phyloP scores from a whole-genome alignment of 2,797 vertebrate species.

The Nothura maculosa region DNA sequence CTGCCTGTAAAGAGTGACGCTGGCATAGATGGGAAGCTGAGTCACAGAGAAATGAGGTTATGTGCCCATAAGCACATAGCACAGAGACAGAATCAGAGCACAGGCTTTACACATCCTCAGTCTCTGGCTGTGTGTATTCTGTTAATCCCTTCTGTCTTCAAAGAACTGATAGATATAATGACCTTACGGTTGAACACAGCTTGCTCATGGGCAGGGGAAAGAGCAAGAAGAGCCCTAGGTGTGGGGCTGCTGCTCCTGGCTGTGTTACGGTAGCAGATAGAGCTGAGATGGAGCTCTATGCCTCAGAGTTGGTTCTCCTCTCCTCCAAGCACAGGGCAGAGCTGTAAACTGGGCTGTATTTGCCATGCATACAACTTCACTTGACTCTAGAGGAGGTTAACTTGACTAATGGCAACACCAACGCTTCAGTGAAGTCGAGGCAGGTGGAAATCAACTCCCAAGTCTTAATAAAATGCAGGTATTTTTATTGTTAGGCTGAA shows the following conservation, averaged over 20 bases:
- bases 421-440: slow-evolving; percentile 53
- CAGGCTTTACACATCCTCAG: neutral
- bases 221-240: neutral
- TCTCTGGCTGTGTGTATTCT: neutral
- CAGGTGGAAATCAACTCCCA: slow-evolving; percentile 48
- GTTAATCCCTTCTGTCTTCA: neutral
- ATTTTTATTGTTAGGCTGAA: slow-evolving; percentile 75
- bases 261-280: too few species aligned
- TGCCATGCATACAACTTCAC: neutral
- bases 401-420: neutral
- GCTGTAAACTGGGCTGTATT: neutral
- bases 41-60: slow-evolving; percentile 7
- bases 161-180: neutral
- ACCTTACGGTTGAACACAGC: neutral
- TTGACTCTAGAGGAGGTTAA: slow-evolving; percentile 76
- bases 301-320: neutral
- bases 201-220: neutral
- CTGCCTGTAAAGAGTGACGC: neutral
- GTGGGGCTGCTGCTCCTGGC: neutral
- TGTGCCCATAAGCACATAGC: neutral
- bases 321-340: neutral
- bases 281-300: neutral
- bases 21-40: slow-evolving; percentile 22
- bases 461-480: slow-evolving; percentile 84
- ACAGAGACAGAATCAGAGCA: neutral